Percentiles rank a stretch among this genome's conserved stretches.
These are phyloP conservation scores for Mesaphorura yosii DNA, from an alignment of 1,140 invertebrate genomes.

Conservation along the genomic window DNA sequence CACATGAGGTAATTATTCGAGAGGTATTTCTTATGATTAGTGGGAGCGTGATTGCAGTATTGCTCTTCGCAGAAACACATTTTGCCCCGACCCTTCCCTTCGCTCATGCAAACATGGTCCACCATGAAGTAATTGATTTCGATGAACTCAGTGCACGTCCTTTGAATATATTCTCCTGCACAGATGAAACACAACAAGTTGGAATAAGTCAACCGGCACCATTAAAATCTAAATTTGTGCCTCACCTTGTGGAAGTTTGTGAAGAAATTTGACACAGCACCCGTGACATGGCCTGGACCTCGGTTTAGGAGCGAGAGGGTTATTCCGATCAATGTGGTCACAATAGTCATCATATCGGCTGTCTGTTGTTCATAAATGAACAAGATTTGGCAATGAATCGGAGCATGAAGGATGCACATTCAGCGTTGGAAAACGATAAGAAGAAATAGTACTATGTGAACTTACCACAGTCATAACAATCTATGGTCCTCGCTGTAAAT, in stretches of 20 bases:
- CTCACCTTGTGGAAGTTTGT: conserved; percentile 76
- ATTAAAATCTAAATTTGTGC: conserved; percentile 32
- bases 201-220: conserved; percentile 3
- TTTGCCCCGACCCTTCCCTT: conserved; percentile 89
- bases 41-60: conserved; percentile 90
- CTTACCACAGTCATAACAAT: conserved; percentile 70
- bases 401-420: no score
- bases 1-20: no score
- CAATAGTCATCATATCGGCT: conserved; percentile 76
- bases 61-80: conserved; percentile 97
- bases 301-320: conserved; percentile 66
- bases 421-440: no score
- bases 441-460: no score
- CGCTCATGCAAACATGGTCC: conserved; percentile 95
- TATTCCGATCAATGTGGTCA: conserved; percentile 85
- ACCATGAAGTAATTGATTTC: conserved; percentile 96
- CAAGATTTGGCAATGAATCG: no score
- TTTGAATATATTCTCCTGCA: conserved; percentile 75
- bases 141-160: conserved; percentile 81
- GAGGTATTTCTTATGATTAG: no score
- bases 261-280: conserved; percentile 89
- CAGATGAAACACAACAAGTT: conserved; percentile 39
- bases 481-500: conserved; percentile 7
- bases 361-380: no score
- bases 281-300: conserved; percentile 75